Conservation (phyloP, 2,797 vertebrate species). For the Oryzias dopingdopingensis region DNA sequence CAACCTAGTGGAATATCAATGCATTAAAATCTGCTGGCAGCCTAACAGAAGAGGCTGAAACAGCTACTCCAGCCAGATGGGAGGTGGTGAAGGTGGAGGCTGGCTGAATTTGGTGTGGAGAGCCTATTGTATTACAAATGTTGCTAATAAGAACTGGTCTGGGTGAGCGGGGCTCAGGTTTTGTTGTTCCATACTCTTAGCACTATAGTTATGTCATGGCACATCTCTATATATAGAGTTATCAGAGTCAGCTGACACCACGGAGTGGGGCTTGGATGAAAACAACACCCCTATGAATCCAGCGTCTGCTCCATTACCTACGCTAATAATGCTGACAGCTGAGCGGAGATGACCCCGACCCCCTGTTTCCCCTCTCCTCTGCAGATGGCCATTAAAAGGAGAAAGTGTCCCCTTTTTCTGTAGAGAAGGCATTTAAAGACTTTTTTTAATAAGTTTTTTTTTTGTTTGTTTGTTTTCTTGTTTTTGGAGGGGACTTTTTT, state of each 20-base stretch:
- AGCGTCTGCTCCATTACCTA: constrained; percentile 99
- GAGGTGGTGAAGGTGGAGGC: constrained; percentile 49
- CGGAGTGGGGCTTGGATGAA: constrained; percentile 87
- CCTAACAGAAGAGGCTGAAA: constrained; percentile 83
- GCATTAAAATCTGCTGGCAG: constrained; percentile 88
- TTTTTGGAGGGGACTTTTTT: constrained; percentile 57
- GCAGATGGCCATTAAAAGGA: constrained; percentile 99
- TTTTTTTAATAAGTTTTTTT: constrained; percentile 91
- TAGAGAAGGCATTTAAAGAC: constrained; percentile 94
- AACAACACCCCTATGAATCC: constrained; percentile 93
- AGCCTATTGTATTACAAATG: constrained; percentile 75
- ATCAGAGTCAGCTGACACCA: constrained; percentile 93
- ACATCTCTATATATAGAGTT: constrained; percentile 97
- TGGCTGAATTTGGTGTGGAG: constrained; percentile 58
- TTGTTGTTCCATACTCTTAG: constrained; percentile 89
- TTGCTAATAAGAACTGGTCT: constrained; percentile 83
- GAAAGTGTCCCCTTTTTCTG: constrained; percentile 93
- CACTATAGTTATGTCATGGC: constrained; percentile 77
- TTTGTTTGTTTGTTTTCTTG: constrained; percentile 82
- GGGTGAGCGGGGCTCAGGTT: constrained; percentile 76
- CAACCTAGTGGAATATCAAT: constrained; percentile 58
- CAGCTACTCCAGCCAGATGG: constrained; percentile 73
- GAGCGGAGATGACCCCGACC: constrained; percentile 98
- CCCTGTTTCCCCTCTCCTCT: constrained; percentile 96
- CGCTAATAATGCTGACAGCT: constrained; percentile 99